Evolutionary conservation across 2,113 vertebrate genomes (phyloP).

Genomic region (Cygnus buccinator): DNA sequence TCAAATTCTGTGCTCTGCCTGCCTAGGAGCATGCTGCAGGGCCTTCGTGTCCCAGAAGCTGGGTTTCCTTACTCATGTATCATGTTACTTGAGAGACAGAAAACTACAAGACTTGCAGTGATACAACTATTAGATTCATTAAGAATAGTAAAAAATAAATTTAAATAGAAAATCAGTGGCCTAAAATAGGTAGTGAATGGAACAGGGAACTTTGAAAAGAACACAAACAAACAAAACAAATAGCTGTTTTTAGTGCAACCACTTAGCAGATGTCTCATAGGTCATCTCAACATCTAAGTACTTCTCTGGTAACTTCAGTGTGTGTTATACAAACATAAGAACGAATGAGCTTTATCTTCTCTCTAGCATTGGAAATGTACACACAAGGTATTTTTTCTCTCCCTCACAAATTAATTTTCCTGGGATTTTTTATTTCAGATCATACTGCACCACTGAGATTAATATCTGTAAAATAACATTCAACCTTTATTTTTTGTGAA

Average conservation of each 20-base stretch:
- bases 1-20: conserved; percentile 21
- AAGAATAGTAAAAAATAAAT: background rate
- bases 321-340: background rate
- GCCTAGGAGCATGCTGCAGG: background rate
- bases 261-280: background rate
- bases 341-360: background rate
- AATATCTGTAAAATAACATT: background rate
- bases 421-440: background rate
- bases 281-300: background rate
- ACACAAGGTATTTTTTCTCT: background rate
- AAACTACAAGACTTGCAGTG: background rate
- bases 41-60: background rate
- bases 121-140: accelerated
- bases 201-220: background rate
- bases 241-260: background rate
- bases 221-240: background rate
- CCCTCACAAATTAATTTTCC: background rate
- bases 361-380: background rate
- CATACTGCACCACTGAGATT: background rate
- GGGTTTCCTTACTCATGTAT: background rate
- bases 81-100: background rate
- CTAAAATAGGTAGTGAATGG: background rate
- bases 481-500: background rate
- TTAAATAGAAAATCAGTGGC: background rate
- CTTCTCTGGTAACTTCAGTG: background rate